A percentile compares a stretch with the other conserved stretches of the same genome.
These are phyloP conservation scores for Frankliniella fusca DNA, from an alignment of 2,888 invertebrate genomes.

Conservation along the genomic window DNA sequence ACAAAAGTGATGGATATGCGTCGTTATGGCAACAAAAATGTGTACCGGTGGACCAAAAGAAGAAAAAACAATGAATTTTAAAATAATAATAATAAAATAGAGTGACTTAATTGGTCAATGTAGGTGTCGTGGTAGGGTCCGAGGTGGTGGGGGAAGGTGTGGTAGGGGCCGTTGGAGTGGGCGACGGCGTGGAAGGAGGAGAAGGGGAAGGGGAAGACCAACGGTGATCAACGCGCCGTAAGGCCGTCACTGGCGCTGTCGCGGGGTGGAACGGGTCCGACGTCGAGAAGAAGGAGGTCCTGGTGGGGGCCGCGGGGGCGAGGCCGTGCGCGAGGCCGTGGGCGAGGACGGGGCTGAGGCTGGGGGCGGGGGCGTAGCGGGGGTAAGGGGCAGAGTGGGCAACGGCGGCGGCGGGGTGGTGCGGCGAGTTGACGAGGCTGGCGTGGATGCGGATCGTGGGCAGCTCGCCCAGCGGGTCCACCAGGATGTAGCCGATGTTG, in stretches of 20 bases:
- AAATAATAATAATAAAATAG: too few relatives aligned
- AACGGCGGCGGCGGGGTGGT: not conserved
- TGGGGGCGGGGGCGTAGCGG: conserved; percentile 12
- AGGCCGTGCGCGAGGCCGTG: not conserved
- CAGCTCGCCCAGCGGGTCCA: conserved; percentile 20
- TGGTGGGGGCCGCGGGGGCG: not conserved
- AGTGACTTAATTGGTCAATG: too few relatives aligned
- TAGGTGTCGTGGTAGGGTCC: too few relatives aligned
- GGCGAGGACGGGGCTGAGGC: not conserved
- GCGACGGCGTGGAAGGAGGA: not conserved
- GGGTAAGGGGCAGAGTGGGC: not conserved
- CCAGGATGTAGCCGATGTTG: conserved; percentile 24
- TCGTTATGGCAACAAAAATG: too few relatives aligned
- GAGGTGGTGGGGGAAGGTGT: too few relatives aligned
- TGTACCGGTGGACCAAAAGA: too few relatives aligned
- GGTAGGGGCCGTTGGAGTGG: not conserved
- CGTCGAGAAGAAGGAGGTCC: not conserved
- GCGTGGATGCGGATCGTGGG: conserved; percentile 21
- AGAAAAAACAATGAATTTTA: too few relatives aligned
- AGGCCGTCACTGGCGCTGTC: not conserved
- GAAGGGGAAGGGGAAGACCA: not conserved
- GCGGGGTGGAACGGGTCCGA: conserved; percentile 3
- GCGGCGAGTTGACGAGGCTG: conserved; percentile 18
- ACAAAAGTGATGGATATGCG: too few relatives aligned
- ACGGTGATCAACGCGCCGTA: not conserved